phyloP scores from a whole-genome alignment of 2,888 invertebrate genomes.

The Unio delphinus region DNA sequence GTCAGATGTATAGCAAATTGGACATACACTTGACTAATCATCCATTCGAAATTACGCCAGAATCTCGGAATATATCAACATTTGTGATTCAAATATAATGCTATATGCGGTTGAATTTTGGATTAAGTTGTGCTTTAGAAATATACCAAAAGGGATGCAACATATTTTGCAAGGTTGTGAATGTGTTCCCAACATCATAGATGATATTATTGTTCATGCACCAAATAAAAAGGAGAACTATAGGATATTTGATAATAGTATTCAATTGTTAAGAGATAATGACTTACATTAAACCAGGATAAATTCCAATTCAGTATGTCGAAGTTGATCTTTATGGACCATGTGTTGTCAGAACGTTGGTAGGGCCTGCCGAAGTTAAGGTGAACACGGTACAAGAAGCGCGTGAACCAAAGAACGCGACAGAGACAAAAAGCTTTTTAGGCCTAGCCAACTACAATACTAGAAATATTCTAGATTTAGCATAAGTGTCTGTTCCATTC shows the following conservation, averaged over 20 bases:
- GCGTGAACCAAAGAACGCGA: slow-evolving; percentile 10
- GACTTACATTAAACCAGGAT: slow-evolving; percentile 12
- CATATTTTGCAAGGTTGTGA: slow-evolving; percentile 1
- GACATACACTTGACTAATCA: slow-evolving; percentile 14
- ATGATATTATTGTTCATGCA: slow-evolving; percentile 10
- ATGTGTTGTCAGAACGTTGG: slow-evolving; percentile 8
- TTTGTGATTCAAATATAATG: slow-evolving; percentile 7
- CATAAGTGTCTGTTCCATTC: slow-evolving; percentile 16
- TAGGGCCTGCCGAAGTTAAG: slow-evolving; percentile 11
- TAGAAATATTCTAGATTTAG: slow-evolving; percentile 21
- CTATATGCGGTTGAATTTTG: slow-evolving; percentile 6
- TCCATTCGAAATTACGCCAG: slow-evolving; percentile 3
- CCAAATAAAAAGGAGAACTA: slow-evolving; percentile 5
- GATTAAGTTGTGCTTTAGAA: slow-evolving; percentile 1
- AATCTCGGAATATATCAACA: slow-evolving; percentile 4
- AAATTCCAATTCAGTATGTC: slow-evolving; percentile 20
- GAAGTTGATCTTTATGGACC: slow-evolving; percentile 14
- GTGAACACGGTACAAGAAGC: slow-evolving; percentile 9
- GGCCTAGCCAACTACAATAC: neutral
- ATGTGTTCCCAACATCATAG: slow-evolving; percentile 15
- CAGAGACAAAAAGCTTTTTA: slow-evolving; percentile 3
- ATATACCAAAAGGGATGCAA: slow-evolving; percentile 4
- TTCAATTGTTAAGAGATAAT: slow-evolving; percentile 8
- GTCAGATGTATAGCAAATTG: slow-evolving; percentile 14
- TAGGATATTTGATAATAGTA: slow-evolving; percentile 1